Evolutionary conservation across 2,888 invertebrate genomes (phyloP), one percentile per base, ranked within the genome.

Genomic region (Tyria jacobaeae): DNA sequence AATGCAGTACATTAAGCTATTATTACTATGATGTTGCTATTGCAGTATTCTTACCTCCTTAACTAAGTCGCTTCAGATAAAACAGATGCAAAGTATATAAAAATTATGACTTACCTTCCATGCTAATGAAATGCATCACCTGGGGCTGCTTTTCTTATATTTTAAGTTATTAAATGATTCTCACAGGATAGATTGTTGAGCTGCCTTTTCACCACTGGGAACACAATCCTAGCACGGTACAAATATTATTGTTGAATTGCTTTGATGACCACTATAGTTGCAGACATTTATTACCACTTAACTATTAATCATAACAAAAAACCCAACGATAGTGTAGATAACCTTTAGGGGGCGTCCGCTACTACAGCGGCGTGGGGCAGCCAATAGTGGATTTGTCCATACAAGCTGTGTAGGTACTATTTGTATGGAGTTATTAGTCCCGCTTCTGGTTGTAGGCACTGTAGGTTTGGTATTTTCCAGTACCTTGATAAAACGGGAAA

Each of bases 261-360:
- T 41, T 9, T 1, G 10, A 7, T 39, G 5, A 39, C 39, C n/a
- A n/a, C 39, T 17, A 41, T 41, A 17, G 17, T 39, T 17, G 5
- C 41, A n/a, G 10, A 44, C 17, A 21, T 44, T 41, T 41, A 41
- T 41, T 7, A 10, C 10, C 10, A 41, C 3, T 10, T 21, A 44
- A 21, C 7, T 12, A 44, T 44, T 17, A 24, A 39, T 25, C n/a
- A 24, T 39, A 1, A n/a, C 12, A 25, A 55, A 44, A 54, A 55
- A 55, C 44, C 54, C 54, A 34, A 31, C 21, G 44, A 34, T 34
- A n/a, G n/a, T n/a, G 31, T 25, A 39, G n/a, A 55, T 44, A 55
- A 44, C 14, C 27, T 7, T 31, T 31, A 27, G 10, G 44, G 12
- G 12, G 21, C 21, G 41, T 3, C 12, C 10, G 9, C 41, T 17